Conservation (phyloP, 2,888 invertebrate species). For the Polietes domitor region DNA sequence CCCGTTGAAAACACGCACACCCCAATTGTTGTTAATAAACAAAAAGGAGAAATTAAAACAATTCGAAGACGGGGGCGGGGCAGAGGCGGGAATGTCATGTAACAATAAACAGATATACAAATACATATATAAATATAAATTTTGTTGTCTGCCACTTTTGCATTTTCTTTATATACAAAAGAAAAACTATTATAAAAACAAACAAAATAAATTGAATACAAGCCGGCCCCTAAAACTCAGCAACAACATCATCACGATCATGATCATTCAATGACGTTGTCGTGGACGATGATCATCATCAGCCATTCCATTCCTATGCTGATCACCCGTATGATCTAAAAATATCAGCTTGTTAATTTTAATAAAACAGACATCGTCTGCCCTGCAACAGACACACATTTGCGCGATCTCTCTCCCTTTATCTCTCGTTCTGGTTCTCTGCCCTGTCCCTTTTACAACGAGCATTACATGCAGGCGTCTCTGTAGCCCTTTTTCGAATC, state of each 20-base stretch:
- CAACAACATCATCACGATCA: conserved; percentile 10
- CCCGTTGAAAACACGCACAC: not conserved
- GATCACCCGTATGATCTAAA: conserved; percentile 49
- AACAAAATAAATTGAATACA: conserved; percentile 43
- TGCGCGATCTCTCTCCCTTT: conserved; percentile 16
- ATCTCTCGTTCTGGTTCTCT: not conserved
- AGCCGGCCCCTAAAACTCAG: not conserved
- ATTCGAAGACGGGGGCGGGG: too few relatives aligned
- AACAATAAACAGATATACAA: conserved; percentile 48
- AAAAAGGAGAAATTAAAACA: not conserved
- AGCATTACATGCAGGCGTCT: too few relatives aligned
- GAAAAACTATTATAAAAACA: conserved; percentile 11
- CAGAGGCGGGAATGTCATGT: conserved; percentile 28
- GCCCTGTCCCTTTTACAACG: not conserved
- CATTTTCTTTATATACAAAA: not conserved
- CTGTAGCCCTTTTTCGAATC: not conserved
- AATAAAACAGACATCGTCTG: conserved; percentile 51
- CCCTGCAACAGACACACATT: not conserved
- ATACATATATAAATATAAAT: conserved; percentile 14
- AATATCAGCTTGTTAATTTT: conserved; percentile 58
- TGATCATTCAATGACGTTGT: not conserved
- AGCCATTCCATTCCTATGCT: not conserved
- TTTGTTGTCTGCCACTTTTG: not conserved
- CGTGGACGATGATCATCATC: not conserved
- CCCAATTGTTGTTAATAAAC: conserved; percentile 14